A percentile compares a stretch with the other conserved stretches of the same genome.
Evolutionary conservation across 2,888 invertebrate species (phyloP).

Genomic region (Neoascia interrupta): DNA sequence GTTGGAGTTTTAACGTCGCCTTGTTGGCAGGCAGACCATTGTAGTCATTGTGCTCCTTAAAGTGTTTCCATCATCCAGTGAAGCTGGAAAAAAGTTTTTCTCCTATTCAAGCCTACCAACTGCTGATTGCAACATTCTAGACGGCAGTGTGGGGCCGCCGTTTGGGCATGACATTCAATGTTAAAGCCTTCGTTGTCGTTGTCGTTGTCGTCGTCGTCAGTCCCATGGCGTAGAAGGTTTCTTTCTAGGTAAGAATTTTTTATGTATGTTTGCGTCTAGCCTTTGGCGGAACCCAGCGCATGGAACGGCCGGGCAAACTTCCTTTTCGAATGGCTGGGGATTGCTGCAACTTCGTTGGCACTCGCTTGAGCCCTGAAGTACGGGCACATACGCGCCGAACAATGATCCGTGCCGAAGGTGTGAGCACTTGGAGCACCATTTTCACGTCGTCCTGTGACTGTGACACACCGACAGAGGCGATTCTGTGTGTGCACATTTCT

Average conservation of each 20-base stretch:
- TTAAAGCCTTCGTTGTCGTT: neutral
- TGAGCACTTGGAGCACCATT: constrained; percentile 44
- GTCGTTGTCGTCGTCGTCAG: constrained; percentile 13
- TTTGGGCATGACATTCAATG: constrained; percentile 15
- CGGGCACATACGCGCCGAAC: constrained; percentile 48
- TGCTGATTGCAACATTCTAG: constrained; percentile 13
- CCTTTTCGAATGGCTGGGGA: constrained; percentile 25
- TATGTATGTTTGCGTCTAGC: constrained; percentile 52
- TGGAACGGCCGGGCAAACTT: constrained; percentile 8
- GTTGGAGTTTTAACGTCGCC: constrained; percentile 11
- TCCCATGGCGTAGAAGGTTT: constrained; percentile 39
- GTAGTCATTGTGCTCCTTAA: no score
- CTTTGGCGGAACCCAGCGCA: constrained; percentile 37
- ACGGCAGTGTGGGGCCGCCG: neutral
- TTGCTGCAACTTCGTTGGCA: constrained; percentile 22
- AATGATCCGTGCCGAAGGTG: constrained; percentile 38
- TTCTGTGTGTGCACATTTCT: constrained; percentile 68
- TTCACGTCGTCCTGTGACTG: constrained; percentile 15
- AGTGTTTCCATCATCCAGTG: constrained; percentile 53
- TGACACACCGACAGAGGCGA: constrained; percentile 52
- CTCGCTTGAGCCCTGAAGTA: constrained; percentile 11
- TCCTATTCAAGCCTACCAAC: constrained; percentile 48
- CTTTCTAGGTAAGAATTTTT: constrained; percentile 25
- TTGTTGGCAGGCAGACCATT: constrained; percentile 38
- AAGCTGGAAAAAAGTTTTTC: constrained; percentile 30